Percentiles rank a stretch among this genome's conserved stretches.
Conservation (phyloP, 2,113 vertebrate species). For the Epinephelus lanceolatus region DNA sequence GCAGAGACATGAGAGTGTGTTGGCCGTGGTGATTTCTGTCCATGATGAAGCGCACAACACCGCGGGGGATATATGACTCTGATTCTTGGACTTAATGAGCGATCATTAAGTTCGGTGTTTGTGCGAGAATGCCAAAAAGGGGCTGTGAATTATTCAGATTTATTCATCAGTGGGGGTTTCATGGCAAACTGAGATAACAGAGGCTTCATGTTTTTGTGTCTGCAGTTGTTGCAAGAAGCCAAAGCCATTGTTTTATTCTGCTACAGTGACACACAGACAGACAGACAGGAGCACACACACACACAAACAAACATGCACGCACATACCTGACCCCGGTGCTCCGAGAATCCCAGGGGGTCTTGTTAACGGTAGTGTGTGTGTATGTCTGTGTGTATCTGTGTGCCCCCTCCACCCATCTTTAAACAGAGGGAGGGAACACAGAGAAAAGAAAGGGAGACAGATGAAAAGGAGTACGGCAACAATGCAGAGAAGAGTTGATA, state of each 20-base stretch:
- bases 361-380: conserved; percentile 69
- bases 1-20: conserved; percentile 20
- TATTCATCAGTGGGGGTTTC: conserved; percentile 41
- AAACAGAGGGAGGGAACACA: conserved; percentile 51
- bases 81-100: conserved; percentile 34
- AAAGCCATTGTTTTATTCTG: conserved; percentile 41
- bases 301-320: conserved; percentile 19
- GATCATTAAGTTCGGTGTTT: conserved; percentile 39
- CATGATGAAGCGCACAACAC: conserved; percentile 7
- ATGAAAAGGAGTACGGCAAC: conserved; percentile 65
- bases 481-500: conserved; percentile 52
- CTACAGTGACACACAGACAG: conserved; percentile 38
- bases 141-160: conserved; percentile 45
- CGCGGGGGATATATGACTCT: conserved; percentile 18
- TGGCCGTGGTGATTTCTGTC: conserved; percentile 34
- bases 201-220: conserved; percentile 41
- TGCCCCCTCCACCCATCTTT: conserved; percentile 53
- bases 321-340: conserved; percentile 71
- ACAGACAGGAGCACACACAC: conserved; percentile 12
- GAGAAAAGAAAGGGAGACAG: conserved; percentile 49
- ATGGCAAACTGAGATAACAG: conserved; percentile 33
- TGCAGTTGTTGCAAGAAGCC: conserved; percentile 29
- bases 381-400: conserved; percentile 49
- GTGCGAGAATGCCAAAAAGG: not conserved
- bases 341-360: conserved; percentile 77